Evolutionary conservation across 2,113 vertebrate species (phyloP), one percentile per base, ranked within the genome.

Genomic region (Oenanthe oenanthe): DNA sequence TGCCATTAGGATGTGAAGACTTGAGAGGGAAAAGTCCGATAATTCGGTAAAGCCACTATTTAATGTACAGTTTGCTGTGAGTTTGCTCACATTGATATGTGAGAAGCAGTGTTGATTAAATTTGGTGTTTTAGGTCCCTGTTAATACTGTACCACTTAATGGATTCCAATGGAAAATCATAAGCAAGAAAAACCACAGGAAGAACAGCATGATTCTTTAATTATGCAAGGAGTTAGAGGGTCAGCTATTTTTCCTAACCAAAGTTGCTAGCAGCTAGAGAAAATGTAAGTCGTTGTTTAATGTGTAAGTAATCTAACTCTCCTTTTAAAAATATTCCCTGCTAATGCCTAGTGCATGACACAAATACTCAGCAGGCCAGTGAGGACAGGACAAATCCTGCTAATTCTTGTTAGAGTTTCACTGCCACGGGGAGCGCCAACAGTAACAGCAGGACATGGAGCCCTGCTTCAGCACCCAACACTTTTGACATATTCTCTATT

Each of bases 61-160:
- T 93, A 66, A 94, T n/a, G 57, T 87, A 81, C 66, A 92, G n/a
- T 85, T 74, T 26, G 36, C 57, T 36, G 34, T 36, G 34, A 36
- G 34, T 36, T 36, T 36, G 34, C 34, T 36, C 34, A 36, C 34
- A 8, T 93, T 97, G 91, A 92, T 53, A 17, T 68, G 34, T 72
- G 70, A 96, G 83, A 94, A 95, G 77, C 54, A 84, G 53, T 92
- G 67, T 85, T 96, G 96, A 97, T 97, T 96, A 87, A 76, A 95
- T 82, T 76, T 72, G 34, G 40, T 61, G 36, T 17, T 81, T 92
- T 94, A 88, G 83, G 92, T 81, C 76, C 68, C 84, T 89, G 81
- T 89, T 97, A 92, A 96, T 78, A 72, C 57, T 6, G 5, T 94
- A 96, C 86, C 88, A 89, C 66, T 75, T 92, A 96, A 96, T 96